A percentile compares a stretch with the other conserved stretches of the same genome.
Evolutionary conservation across 2,888 invertebrate genomes (phyloP).

Genomic region (Sarcophaga variegata): DNA sequence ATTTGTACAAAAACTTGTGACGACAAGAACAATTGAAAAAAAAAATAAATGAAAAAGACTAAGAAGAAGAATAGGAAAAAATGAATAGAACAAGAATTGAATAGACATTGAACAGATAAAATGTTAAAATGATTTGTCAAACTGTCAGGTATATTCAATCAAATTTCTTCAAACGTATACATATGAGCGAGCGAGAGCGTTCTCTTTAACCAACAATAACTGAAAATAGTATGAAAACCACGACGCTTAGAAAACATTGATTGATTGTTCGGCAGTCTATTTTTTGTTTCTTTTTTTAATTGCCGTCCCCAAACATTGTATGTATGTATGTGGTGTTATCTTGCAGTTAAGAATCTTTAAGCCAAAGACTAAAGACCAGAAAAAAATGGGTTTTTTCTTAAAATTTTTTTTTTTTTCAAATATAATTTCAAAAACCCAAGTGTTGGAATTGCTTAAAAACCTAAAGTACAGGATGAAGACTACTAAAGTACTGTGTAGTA

Average conservation of each 20-base stretch:
- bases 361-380: background rate
- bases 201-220: background rate
- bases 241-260: background rate
- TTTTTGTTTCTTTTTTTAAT: slow-evolving; percentile 46
- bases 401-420: background rate
- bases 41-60: background rate
- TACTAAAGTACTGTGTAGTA: background rate
- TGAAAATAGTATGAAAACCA: background rate
- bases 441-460: slow-evolving; percentile 34
- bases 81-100: background rate
- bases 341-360: slow-evolving; percentile 48
- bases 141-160: slow-evolving; percentile 67
- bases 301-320: slow-evolving; percentile 45
- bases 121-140: slow-evolving; percentile 66
- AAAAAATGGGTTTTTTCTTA: no score
- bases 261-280: background rate
- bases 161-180: slow-evolving; percentile 32
- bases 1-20: background rate
- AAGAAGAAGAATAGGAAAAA: slow-evolving; percentile 21
- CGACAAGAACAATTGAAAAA: background rate
- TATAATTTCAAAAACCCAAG: slow-evolving; percentile 17
- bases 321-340: slow-evolving; percentile 14
- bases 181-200: background rate
- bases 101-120: slow-evolving; percentile 15
- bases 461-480: slow-evolving; percentile 27